These are phyloP conservation scores for Eupithecia abbreviata DNA, from an alignment of 2,888 invertebrate species.

Conservation along the genomic window DNA sequence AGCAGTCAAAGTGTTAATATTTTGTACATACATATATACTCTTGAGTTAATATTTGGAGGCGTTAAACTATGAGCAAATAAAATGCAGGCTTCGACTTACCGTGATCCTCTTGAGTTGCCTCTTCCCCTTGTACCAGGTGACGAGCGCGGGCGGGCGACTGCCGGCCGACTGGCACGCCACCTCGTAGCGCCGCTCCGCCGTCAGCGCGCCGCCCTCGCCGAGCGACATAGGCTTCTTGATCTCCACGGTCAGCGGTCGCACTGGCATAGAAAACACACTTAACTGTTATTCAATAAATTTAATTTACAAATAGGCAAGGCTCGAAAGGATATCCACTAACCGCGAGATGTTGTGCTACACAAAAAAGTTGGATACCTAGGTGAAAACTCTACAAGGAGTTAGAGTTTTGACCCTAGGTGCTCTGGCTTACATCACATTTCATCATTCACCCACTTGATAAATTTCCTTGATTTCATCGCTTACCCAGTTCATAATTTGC, in stretches of 20 bases:
- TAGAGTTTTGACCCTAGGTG: too few relatives aligned
- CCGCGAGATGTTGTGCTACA: too few relatives aligned
- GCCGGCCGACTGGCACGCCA: constrained; percentile 92
- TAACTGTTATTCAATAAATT: background rate
- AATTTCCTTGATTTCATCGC: too few relatives aligned
- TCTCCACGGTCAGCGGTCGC: constrained; percentile 91
- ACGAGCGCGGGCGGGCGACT: constrained; percentile 93
- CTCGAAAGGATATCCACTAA: too few relatives aligned
- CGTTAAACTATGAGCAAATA: background rate
- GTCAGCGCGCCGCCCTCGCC: constrained; percentile 86
- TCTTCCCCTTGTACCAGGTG: constrained; percentile 95
- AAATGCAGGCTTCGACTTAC: constrained; percentile 74
- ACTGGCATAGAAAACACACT: constrained; percentile 80
- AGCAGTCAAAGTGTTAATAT: too few relatives aligned
- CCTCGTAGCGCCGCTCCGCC: constrained; percentile 92
- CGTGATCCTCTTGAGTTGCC: constrained; percentile 91
- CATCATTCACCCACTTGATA: too few relatives aligned
- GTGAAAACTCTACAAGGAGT: too few relatives aligned
- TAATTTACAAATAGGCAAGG: background rate
- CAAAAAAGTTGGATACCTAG: too few relatives aligned
- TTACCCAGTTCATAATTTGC: too few relatives aligned
- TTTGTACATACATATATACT: background rate
- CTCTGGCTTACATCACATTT: too few relatives aligned
- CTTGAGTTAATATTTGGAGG: background rate
- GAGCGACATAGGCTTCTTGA: constrained; percentile 83